Evolutionary conservation across 2,888 invertebrate genomes (phyloP), one percentile per base, ranked within the genome.

Genomic region (Diogma glabrata): DNA sequence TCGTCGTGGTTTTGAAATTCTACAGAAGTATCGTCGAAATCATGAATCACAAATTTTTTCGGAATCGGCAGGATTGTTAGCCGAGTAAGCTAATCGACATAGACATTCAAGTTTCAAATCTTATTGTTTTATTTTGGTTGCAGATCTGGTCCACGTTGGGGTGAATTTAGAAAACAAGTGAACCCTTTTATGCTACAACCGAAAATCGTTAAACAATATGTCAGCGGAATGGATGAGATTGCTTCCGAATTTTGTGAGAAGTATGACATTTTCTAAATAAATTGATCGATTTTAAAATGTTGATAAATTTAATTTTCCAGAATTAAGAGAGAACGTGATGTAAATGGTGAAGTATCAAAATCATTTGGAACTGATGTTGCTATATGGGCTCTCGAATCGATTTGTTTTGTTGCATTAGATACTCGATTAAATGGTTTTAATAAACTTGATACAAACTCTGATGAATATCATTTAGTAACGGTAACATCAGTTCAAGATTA

Each of bases 171-270:
- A 16, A 75, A 77, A 1, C 78, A 77, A 52, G 80, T 82, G 0
- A 83, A 84, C 64, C 80, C 80, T 49, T 73, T 80, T 24, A 67
- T 85, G 64, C 65, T 85, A 64, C 75, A 80, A 58, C 79, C 82
- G 0, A 76, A 78, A 56, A 64, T 74, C 53, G 70, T 75, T 1
- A 75, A 73, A 60, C 61, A 74, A 1, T 79, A 78, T 55, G 60
- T 73, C 4, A 67, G 71, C 3, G 70, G 66, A 10, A 66, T 79
- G 51, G 70, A 73, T 51, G 67, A 70, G 52, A 75, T 78, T 24
- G 74, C 75, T 28, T 63, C 59, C 20, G 67, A 68, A 23, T 68
- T 69, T 36, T 26, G 69, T 4, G 55, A 63, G 10, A 64, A 65
- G 68, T 66, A 54, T 47, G 48, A 28, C 16, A 14, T 16, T 46